phyloP scores from a whole-genome alignment of 2,888 invertebrate species.

The Melipona beecheii region DNA sequence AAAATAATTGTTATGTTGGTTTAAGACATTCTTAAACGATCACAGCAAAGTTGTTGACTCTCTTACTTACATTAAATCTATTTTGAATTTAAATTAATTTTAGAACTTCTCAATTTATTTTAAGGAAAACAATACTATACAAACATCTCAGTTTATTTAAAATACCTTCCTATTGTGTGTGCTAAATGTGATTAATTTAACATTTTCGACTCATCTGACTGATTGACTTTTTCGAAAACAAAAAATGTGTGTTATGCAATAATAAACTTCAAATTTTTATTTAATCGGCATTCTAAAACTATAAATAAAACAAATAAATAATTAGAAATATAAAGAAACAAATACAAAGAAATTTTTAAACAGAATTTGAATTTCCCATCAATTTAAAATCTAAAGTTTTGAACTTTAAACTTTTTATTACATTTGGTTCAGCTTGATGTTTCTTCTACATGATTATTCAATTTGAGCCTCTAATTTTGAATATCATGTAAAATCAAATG shows the following conservation, averaged over 20 bases:
- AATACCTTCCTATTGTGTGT: neutral
- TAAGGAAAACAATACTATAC: slow-evolving; percentile 3
- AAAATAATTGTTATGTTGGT: neutral
- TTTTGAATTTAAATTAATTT: slow-evolving; percentile 19
- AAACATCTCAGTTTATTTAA: neutral
- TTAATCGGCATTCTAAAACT: neutral
- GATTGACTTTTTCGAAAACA: neutral
- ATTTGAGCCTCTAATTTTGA: neutral
- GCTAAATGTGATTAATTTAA: too few species aligned
- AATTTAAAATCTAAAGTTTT: neutral
- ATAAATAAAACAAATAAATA: neutral
- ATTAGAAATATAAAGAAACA: too few species aligned
- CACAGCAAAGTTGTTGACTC: neutral
- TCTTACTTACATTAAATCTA: slow-evolving; percentile 6
- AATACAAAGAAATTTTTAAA: too few species aligned
- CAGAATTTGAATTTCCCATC: neutral
- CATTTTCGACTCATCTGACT: neutral
- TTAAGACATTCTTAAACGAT: neutral
- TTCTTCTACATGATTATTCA: neutral
- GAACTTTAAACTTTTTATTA: neutral
- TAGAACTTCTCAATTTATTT: neutral
- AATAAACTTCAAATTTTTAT: neutral
- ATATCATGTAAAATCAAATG: neutral
- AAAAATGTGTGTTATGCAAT: neutral
- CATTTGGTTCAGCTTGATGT: neutral